Percentiles rank a stretch among this genome's conserved stretches.
phyloP scores from a whole-genome alignment of 2,113 vertebrate species.

The Coptodon bakossiorum region DNA sequence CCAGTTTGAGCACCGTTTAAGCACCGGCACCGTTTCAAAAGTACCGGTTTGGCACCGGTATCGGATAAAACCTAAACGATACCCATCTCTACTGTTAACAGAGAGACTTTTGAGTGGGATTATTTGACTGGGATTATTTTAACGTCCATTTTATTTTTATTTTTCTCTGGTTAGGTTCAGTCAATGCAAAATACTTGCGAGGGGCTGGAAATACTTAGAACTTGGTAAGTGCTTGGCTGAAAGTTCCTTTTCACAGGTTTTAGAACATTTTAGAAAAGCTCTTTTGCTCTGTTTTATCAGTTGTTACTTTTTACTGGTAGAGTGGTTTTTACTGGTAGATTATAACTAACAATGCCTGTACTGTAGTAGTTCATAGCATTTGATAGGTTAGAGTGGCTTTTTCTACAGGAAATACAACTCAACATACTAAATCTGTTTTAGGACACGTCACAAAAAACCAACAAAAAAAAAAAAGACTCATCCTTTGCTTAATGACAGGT shows the following conservation, averaged over 20 bases:
- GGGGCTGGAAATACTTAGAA: not conserved
- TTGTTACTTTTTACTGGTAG: not conserved
- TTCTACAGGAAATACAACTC: not conserved
- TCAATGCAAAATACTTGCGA: not conserved
- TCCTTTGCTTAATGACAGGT: not conserved
- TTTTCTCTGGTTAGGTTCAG: not conserved
- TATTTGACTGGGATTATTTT: not conserved
- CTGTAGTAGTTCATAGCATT: not conserved
- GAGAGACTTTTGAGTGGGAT: not conserved
- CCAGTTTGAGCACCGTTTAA: too few relatives aligned
- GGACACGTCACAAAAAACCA: accelerated
- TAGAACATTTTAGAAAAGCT: not conserved
- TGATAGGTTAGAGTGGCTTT: not conserved
- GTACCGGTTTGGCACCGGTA: too few relatives aligned
- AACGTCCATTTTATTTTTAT: not conserved
- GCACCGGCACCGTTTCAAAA: too few relatives aligned
- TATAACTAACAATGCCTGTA: not conserved
- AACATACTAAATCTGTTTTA: not conserved
- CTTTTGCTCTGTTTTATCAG: not conserved
- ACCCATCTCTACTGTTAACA: not conserved
- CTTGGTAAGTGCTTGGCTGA: not conserved
- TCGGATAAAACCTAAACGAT: too few relatives aligned
- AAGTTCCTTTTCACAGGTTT: not conserved
- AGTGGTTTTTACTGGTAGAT: not conserved
- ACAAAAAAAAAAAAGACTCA: not conserved